A percentile compares a stretch with the other conserved stretches of the same genome.
Evolutionary conservation across 2,797 vertebrate genomes (phyloP).

Genomic region (Heteromormyrus szaboi): DNA sequence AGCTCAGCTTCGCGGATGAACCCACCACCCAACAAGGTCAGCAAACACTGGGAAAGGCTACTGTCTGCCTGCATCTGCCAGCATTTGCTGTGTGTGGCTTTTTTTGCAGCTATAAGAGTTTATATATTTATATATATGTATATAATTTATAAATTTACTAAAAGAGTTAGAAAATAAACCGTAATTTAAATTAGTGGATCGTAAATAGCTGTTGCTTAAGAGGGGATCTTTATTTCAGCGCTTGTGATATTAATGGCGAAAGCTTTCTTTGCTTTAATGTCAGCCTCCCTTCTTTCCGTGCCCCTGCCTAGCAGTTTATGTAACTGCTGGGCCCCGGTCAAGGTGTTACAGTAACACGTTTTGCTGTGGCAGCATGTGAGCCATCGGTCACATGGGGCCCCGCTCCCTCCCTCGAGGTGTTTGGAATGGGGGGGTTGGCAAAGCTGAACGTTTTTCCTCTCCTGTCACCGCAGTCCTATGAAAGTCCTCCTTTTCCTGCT

Average conservation of each 20-base stretch:
- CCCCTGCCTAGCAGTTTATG: not conserved
- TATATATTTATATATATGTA: too few relatives aligned
- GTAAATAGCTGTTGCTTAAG: not conserved
- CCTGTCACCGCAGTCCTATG: slow-evolving; percentile 37
- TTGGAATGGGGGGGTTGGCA: slow-evolving; percentile 21
- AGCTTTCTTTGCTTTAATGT: not conserved
- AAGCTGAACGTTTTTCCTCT: slow-evolving; percentile 16
- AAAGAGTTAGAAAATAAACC: not conserved
- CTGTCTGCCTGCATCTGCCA: not conserved
- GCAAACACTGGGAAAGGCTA: not conserved
- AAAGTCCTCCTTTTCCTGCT: slow-evolving; percentile 18
- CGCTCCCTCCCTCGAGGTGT: slow-evolving; percentile 29
- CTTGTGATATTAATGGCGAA: not conserved
- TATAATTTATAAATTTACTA: not conserved
- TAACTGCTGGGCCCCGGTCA: slow-evolving; percentile 28
- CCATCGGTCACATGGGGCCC: slow-evolving; percentile 56
- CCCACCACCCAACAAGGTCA: not conserved
- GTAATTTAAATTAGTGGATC: not conserved
- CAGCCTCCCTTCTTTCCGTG: not conserved
- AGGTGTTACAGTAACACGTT: slow-evolving; percentile 68
- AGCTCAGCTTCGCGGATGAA: not conserved
- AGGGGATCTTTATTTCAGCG: not conserved
- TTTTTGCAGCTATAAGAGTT: not conserved
- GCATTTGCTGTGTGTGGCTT: not conserved
- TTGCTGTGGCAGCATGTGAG: slow-evolving; percentile 56